Conservation (phyloP, 1,140 invertebrate species). For the Meloidogyne floridensis region DNA sequence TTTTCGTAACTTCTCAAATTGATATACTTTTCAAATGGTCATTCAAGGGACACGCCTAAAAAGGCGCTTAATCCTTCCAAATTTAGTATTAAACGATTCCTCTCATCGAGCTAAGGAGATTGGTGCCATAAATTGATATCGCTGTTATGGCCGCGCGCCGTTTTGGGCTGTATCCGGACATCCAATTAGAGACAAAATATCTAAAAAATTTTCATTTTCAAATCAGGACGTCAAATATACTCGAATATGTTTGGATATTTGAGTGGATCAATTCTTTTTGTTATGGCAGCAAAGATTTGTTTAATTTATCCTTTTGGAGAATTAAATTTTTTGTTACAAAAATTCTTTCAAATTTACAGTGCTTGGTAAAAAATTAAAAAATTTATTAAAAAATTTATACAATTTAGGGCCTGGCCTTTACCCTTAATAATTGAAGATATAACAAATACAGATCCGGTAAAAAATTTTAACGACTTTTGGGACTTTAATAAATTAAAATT, state of each 20-base stretch:
- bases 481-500: background rate
- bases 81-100: too few species aligned
- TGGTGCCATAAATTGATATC: too few species aligned
- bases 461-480: background rate
- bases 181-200: background rate
- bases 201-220: background rate
- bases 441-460: background rate
- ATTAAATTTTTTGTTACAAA: background rate
- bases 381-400: background rate
- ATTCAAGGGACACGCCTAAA: too few species aligned
- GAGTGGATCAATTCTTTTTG: constrained; percentile 7
- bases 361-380: background rate
- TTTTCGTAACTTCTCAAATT: too few species aligned
- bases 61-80: too few species aligned
- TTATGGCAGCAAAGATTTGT: constrained; percentile 19
- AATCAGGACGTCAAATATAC: background rate
- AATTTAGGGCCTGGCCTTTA: background rate
- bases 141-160: too few species aligned
- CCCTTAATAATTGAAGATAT: background rate
- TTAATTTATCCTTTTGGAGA: background rate
- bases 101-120: too few species aligned
- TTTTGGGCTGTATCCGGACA: too few species aligned
- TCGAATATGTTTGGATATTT: background rate
- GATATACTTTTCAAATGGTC: too few species aligned
- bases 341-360: constrained; percentile 18